Conservation (phyloP, 2,888 invertebrate species). For the Drosophila multiciliata region DNA sequence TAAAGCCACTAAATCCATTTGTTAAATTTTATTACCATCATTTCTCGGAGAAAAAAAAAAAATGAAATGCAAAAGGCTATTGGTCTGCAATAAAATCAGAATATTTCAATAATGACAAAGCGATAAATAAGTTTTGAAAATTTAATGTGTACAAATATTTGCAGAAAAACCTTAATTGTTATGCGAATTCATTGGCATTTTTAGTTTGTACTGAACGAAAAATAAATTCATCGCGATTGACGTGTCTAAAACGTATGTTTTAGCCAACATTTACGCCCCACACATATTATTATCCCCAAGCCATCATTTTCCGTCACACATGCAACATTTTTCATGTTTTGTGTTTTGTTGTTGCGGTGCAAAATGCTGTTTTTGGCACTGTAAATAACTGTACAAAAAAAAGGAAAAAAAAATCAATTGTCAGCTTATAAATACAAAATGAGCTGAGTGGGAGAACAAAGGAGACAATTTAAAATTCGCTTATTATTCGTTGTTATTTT, state of each 20-base stretch:
- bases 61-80: slow-evolving; percentile 2
- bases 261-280: slow-evolving; percentile 9
- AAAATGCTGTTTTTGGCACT: slow-evolving; percentile 48
- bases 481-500: slow-evolving; percentile 12
- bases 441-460: slow-evolving; percentile 15
- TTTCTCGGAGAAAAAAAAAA: slow-evolving; percentile 25
- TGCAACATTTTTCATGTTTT: slow-evolving; percentile 5
- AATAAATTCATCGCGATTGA: slow-evolving; percentile 13
- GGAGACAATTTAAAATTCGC: neutral
- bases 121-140: slow-evolving; percentile 2
- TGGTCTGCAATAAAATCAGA: neutral
- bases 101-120: slow-evolving; percentile 18
- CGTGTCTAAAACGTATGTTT: neutral
- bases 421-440: slow-evolving; percentile 65
- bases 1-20: slow-evolving; percentile 63
- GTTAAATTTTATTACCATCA: slow-evolving; percentile 61
- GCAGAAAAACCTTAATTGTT: slow-evolving; percentile 38
- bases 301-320: slow-evolving; percentile 12
- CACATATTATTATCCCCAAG: neutral
- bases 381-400: slow-evolving; percentile 52
- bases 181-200: slow-evolving; percentile 9
- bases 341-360: slow-evolving; percentile 29
- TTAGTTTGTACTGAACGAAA: slow-evolving; percentile 13
- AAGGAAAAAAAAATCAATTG: slow-evolving; percentile 53
- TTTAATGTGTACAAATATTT: neutral